Evolutionary conservation across 2,888 invertebrate species (phyloP).

Genomic region (Lasioglossum pauxillum): DNA sequence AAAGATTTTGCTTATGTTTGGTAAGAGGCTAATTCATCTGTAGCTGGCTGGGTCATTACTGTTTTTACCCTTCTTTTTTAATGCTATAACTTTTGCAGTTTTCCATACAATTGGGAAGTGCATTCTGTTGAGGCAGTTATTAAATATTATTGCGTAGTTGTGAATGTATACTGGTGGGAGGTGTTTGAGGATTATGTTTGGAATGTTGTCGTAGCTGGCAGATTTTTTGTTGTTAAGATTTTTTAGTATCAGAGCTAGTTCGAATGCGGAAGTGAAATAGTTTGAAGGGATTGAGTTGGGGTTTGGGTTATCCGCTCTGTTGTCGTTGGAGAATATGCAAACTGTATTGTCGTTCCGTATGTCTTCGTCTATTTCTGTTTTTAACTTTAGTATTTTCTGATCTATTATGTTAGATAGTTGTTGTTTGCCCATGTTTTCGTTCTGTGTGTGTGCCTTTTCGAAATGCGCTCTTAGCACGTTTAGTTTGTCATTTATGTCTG

Average conservation of each 20-base stretch:
- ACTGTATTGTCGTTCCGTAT: too few species aligned
- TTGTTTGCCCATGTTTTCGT: neutral
- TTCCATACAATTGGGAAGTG: too few species aligned
- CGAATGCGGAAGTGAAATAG: too few species aligned
- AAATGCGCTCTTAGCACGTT: neutral
- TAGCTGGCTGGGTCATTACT: too few species aligned
- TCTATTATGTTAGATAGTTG: neutral
- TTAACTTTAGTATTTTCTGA: neutral
- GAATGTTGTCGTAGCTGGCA: slow-evolving; percentile 7
- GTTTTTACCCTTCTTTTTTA: too few species aligned
- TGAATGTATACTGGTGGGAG: neutral
- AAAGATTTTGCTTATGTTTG: too few species aligned
- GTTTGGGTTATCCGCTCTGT: too few species aligned
- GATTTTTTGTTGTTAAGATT: slow-evolving; percentile 35
- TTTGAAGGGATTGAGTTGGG: too few species aligned
- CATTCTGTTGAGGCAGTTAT: too few species aligned
- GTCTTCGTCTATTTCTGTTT: neutral
- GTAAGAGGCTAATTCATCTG: too few species aligned
- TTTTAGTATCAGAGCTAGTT: neutral
- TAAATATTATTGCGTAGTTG: neutral
- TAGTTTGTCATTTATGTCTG: neutral
- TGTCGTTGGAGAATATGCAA: too few species aligned
- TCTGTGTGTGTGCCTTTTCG: neutral
- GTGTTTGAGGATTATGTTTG: slow-evolving; percentile 3
- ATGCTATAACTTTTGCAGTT: too few species aligned